Base-by-base conservation (phyloP, 2,113 vertebrate species). In the Montifringilla adamsi region DNA sequence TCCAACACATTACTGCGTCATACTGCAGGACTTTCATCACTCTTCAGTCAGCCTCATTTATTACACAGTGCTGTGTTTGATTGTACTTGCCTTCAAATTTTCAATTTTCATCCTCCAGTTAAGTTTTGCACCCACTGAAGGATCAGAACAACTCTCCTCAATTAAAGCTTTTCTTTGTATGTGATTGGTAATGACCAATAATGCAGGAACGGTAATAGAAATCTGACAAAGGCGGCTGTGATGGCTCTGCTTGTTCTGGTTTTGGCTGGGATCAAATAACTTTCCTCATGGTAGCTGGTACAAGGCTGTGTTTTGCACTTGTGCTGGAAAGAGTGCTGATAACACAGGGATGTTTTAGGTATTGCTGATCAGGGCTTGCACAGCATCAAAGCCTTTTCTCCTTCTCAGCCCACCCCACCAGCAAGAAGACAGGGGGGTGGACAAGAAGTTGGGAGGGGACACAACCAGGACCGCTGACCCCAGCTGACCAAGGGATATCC, bases 401-500 rank as follows among this genome's bases (percentile, higher is more conserved):
- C n/a, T 60, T 16, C 30, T 55, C 35, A 49, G 10, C 6, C 31
- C 39, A 33, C 8, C 28, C 23, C 23, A 46, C 2, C 26, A 43
- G 12, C 0, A 1, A 35, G 47, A 30, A 35, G 4, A 31, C 0
- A 0, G 15, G 21, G 21, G 28, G 2, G 6, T 0, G 2, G 26
- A 47, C 18, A 41, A 31, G 52, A 28, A 67, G 4, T 1, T 49
- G n/a, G 17, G 59, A 52, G 33, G 11, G 16, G 28, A 22, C 33
- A 52, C 20, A 72, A 8, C 16, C 33, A 39, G 80, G 33, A 56
- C 15, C 63, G 26, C 33, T 72, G 56, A 63, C 7, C 49, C 13
- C 19, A 58, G 19, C 13, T 58, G 44, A 66, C 11, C 33, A 30
- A 44, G 24, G 64, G 28, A 26, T n/a, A 6, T 59, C 78, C 44